phyloP scores from a whole-genome alignment of 1,140 invertebrate genomes.

The Zaprionus vittiger region DNA sequence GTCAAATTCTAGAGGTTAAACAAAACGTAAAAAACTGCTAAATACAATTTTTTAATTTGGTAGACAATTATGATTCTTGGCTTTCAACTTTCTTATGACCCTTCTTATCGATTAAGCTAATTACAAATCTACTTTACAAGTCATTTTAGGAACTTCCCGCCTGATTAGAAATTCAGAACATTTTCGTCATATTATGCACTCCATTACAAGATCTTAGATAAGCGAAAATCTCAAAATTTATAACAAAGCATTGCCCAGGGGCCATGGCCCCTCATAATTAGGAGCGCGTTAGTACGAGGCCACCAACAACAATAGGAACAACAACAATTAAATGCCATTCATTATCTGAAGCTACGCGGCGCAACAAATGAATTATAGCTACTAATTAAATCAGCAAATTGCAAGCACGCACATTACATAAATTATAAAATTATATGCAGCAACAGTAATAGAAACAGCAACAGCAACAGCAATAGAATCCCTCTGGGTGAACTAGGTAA shows the following conservation, averaged over 20 bases:
- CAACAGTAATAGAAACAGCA: not conserved
- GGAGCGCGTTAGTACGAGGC: slow-evolving; percentile 2
- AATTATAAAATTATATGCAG: slow-evolving; percentile 67
- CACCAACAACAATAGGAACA: slow-evolving; percentile 18
- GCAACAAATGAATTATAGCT: slow-evolving; percentile 74
- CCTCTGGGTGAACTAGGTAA: slow-evolving; percentile 24
- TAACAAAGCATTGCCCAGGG: slow-evolving; percentile 20
- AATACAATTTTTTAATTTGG: not conserved
- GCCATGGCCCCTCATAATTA: slow-evolving; percentile 53
- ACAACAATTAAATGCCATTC: slow-evolving; percentile 74
- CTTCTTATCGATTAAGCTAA: not conserved
- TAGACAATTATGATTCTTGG: not conserved
- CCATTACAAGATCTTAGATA: slow-evolving; percentile 71
- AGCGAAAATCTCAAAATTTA: slow-evolving; percentile 32
- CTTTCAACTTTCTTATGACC: not conserved
- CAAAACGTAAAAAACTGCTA: not conserved
- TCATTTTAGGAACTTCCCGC: not conserved
- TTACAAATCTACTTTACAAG: slow-evolving; percentile 3
- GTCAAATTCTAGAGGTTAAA: not conserved
- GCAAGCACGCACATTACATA: slow-evolving; percentile 75
- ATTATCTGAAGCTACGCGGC: slow-evolving; percentile 64
- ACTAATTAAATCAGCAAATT: slow-evolving; percentile 82
- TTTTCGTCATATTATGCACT: slow-evolving; percentile 59
- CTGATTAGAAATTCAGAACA: slow-evolving; percentile 12
- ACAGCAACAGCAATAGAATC: slow-evolving; percentile 25